These are phyloP conservation scores for Penelope pileata DNA, from an alignment of 2,113 vertebrate genomes.

Conservation along the genomic window DNA sequence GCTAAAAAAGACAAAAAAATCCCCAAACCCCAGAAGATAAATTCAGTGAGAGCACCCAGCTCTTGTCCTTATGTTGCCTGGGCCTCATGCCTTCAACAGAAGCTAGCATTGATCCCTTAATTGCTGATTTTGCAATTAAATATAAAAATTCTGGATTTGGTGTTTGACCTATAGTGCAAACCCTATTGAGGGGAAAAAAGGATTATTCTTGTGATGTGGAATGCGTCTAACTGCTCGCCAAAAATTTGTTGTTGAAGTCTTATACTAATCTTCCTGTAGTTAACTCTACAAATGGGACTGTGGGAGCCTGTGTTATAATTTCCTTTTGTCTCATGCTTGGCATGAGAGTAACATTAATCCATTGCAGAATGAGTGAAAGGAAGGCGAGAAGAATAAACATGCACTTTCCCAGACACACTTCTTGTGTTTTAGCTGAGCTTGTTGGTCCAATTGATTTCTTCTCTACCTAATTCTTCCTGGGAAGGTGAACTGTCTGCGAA, in stretches of 20 bases:
- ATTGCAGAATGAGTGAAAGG: neutral
- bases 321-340: neutral
- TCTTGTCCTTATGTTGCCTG: neutral
- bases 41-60: neutral
- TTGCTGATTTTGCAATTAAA: neutral
- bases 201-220: neutral
- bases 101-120: neutral
- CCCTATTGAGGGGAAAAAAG: neutral
- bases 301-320: neutral
- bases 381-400: neutral
- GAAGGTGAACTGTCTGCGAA: neutral
- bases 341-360: neutral
- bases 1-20: neutral
- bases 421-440: neutral
- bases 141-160: neutral
- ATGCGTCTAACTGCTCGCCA: neutral
- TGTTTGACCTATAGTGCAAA: neutral
- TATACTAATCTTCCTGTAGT: neutral
- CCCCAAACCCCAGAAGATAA: too few species aligned
- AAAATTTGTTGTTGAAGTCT: neutral
- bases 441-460: neutral
- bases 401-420: neutral
- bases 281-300: fast-evolving
- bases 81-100: neutral
- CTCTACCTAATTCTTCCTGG: neutral